Evolutionary conservation across 2,888 invertebrate genomes (phyloP).

Genomic region (Ectemnius cavifrons): DNA sequence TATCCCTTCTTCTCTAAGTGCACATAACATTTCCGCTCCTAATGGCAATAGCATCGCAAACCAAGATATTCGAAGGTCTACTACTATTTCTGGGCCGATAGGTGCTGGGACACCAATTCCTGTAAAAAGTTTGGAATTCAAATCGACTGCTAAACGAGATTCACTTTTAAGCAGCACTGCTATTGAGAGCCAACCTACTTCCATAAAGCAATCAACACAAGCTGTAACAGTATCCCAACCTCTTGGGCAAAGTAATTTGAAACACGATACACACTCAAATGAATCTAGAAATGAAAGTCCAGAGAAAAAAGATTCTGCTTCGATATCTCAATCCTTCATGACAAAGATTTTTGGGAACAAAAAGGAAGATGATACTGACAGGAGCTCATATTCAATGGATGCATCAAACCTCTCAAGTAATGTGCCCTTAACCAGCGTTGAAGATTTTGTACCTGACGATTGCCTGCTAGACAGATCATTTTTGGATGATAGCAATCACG

Average conservation of each 20-base stretch:
- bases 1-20: conserved; percentile 70
- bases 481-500: conserved; percentile 83
- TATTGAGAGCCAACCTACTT: conserved; percentile 49
- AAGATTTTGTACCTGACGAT: conserved; percentile 87
- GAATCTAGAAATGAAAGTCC: conserved; percentile 51
- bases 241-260: conserved; percentile 47
- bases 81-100: conserved; percentile 72
- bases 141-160: conserved; percentile 64
- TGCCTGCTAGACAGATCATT: conserved; percentile 88
- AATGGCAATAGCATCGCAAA: conserved; percentile 44
- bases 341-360: conserved; percentile 73
- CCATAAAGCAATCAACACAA: conserved; percentile 34
- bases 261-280: conserved; percentile 52
- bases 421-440: conserved; percentile 80
- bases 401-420: conserved; percentile 48
- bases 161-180: conserved; percentile 31
- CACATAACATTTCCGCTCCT: conserved; percentile 61
- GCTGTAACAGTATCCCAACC: conserved; percentile 27
- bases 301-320: conserved; percentile 62
- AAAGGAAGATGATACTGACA: conserved; percentile 73
- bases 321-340: conserved; percentile 67
- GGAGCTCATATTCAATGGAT: conserved; percentile 33
- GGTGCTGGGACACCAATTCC: conserved; percentile 77
- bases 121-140: conserved; percentile 69
- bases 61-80: conserved; percentile 62